Percentiles rank a stretch among this genome's conserved stretches.
These are phyloP conservation scores for Eleginops maclovinus DNA, from an alignment of 2,113 vertebrate genomes.

Conservation along the genomic window DNA sequence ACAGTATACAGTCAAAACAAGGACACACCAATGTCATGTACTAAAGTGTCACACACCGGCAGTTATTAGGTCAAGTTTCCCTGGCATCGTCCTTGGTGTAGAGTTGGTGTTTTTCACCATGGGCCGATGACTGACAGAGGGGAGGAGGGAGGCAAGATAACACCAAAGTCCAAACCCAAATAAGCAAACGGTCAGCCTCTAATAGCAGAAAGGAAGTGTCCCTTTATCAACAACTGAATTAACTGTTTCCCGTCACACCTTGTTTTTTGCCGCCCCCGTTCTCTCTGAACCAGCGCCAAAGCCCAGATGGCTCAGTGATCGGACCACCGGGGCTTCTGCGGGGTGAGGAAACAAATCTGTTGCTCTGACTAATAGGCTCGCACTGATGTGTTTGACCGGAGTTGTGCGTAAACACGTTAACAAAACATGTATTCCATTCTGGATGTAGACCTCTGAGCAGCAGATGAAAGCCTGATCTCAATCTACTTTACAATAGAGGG, in stretches of 20 bases:
- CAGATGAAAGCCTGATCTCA: slow-evolving; percentile 15
- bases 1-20: slow-evolving; percentile 17
- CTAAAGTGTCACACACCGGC: slow-evolving; percentile 71
- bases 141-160: slow-evolving; percentile 77
- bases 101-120: slow-evolving; percentile 73
- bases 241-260: slow-evolving; percentile 89
- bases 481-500: neutral
- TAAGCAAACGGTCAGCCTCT: slow-evolving; percentile 84
- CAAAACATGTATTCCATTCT: slow-evolving; percentile 16
- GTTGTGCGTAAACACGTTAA: slow-evolving; percentile 45
- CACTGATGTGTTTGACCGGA: slow-evolving; percentile 70
- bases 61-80: slow-evolving; percentile 76
- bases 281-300: slow-evolving; percentile 72
- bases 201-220: slow-evolving; percentile 89
- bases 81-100: slow-evolving; percentile 53
- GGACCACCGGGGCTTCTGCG: slow-evolving; percentile 73
- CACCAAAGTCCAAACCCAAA: slow-evolving; percentile 85
- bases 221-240: slow-evolving; percentile 87
- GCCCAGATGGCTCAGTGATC: slow-evolving; percentile 65
- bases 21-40: slow-evolving; percentile 49
- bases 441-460: neutral
- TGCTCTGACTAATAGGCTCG: slow-evolving; percentile 74
- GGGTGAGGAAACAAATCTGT: slow-evolving; percentile 77
- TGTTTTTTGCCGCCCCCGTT: slow-evolving; percentile 67
- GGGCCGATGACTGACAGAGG: slow-evolving; percentile 77